These are phyloP conservation scores for Cephus rjabovi DNA, from an alignment of 2,888 invertebrate genomes.

Conservation along the genomic window DNA sequence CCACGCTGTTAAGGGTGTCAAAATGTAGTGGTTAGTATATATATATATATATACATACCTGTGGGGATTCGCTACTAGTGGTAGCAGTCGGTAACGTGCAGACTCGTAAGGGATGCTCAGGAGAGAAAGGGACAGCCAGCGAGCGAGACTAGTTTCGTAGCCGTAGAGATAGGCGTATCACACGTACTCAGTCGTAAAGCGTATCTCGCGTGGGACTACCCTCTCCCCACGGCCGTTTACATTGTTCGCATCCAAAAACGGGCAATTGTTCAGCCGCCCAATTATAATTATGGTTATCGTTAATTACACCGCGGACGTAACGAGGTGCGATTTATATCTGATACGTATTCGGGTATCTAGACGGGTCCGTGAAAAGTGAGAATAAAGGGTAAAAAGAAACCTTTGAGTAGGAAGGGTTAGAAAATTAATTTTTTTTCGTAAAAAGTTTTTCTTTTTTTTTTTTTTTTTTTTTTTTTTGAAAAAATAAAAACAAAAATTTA, in stretches of 20 bases:
- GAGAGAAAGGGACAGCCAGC: neutral
- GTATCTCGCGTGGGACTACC: constrained; percentile 20
- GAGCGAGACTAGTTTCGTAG: constrained; percentile 9
- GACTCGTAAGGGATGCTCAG: constrained; percentile 7
- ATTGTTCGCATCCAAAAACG: neutral
- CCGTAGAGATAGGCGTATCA: constrained; percentile 28
- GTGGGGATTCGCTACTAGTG: neutral
- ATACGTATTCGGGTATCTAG: neutral
- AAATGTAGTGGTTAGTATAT: neutral
- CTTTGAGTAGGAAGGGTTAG: neutral
- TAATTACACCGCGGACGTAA: neutral
- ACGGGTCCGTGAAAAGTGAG: neutral
- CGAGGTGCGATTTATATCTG: neutral
- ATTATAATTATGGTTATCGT: constrained; percentile 1
- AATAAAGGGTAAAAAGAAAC: neutral
- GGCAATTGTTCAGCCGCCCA: neutral
- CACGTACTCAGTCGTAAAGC: constrained; percentile 42
- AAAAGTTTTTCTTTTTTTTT: too few species aligned
- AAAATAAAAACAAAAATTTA: too few species aligned
- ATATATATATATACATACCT: neutral
- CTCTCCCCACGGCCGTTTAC: constrained; percentile 11
- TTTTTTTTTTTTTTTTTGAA: too few species aligned
- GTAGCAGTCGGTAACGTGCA: constrained; percentile 10
- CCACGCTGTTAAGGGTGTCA: neutral
- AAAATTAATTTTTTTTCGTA: neutral